Conservation (phyloP, 2,888 invertebrate genomes). For the Elysia crispata region DNA sequence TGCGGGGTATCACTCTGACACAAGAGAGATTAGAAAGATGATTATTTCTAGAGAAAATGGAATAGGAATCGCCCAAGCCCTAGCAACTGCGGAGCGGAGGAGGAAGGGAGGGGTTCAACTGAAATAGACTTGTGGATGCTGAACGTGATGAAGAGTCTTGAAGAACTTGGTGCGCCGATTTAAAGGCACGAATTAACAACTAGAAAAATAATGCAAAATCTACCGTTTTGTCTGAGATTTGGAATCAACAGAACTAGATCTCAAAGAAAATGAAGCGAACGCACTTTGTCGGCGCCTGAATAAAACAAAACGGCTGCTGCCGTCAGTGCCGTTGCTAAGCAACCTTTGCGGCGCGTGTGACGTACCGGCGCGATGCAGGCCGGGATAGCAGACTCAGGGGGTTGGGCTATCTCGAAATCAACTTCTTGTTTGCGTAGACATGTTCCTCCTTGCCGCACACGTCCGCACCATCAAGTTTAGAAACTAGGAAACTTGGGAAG, state of each 20-base stretch:
- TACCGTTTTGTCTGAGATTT: too few species aligned
- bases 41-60: too few species aligned
- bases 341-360: conserved; percentile 15
- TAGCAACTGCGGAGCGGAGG: not conserved
- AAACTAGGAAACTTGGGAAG: too few species aligned
- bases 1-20: too few species aligned
- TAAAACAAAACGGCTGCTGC: conserved; percentile 41
- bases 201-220: not conserved
- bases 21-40: too few species aligned
- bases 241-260: too few species aligned
- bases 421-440: conserved; percentile 21
- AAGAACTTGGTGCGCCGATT: too few species aligned
- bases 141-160: not conserved
- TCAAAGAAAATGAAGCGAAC: too few species aligned
- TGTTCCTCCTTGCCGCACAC: not conserved
- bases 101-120: not conserved
- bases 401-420: conserved; percentile 37
- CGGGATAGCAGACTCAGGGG: conserved; percentile 23
- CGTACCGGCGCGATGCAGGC: conserved; percentile 32
- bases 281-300: not conserved
- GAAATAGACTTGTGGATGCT: not conserved
- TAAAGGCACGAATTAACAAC: not conserved
- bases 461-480: too few species aligned
- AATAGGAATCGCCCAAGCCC: not conserved
- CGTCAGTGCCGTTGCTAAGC: conserved; percentile 36